phyloP scores from a whole-genome alignment of 2,888 invertebrate genomes.

The Cacoxenus indagator region DNA sequence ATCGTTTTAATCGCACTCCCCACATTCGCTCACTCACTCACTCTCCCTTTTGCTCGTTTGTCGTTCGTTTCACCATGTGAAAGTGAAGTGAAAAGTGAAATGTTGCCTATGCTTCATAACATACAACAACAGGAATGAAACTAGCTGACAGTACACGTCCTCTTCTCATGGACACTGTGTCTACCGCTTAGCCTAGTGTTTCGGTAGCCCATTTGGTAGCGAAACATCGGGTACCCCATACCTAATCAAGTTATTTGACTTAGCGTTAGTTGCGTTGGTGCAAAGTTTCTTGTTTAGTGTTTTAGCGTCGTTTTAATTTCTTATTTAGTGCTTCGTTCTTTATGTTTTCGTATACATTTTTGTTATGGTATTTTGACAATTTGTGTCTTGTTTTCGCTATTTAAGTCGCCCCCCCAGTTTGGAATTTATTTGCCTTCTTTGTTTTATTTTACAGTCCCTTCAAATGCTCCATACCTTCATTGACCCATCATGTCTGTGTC shows the following conservation, averaged over 20 bases:
- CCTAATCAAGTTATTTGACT: neutral
- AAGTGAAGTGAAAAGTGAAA: constrained; percentile 69
- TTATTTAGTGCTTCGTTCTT: neutral
- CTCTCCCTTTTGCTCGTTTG: neutral
- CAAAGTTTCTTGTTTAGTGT: constrained; percentile 27
- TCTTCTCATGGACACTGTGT: constrained; percentile 27
- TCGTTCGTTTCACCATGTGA: constrained; percentile 47
- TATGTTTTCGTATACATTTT: neutral
- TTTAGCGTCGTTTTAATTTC: constrained; percentile 25
- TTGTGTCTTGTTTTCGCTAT: constrained; percentile 26
- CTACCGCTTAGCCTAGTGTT: constrained; percentile 45
- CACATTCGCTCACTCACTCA: neutral
- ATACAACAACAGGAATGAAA: constrained; percentile 2
- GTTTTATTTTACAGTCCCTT: constrained; percentile 10
- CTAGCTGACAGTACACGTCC: constrained; percentile 21
- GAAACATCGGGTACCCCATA: no score
- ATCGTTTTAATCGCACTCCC: no score
- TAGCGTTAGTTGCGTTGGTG: neutral
- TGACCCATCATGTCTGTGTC: constrained; percentile 27
- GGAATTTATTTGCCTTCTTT: constrained; percentile 1
- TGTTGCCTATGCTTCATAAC: constrained; percentile 35
- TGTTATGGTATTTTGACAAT: constrained; percentile 39
- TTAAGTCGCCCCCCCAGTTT: neutral
- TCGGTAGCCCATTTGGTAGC: constrained; percentile 36
- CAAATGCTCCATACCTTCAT: neutral